Base-by-base conservation (phyloP, 2,888 invertebrate species). In the Synergus japonicus region DNA sequence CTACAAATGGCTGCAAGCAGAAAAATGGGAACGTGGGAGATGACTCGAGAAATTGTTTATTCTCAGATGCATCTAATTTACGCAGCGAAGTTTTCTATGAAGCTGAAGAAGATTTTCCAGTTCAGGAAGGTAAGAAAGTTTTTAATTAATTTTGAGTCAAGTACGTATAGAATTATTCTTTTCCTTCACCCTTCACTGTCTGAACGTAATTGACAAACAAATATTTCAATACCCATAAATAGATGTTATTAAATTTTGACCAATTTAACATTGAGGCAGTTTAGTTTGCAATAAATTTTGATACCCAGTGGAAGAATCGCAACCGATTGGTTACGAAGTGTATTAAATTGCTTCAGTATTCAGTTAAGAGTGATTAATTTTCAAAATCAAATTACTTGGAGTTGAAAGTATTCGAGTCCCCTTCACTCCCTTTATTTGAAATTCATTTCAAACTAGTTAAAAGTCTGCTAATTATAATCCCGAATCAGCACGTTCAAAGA, bases 31-130 rank as follows among this genome's bases (percentile, higher is more conserved):
- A 60, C 41, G 29, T 76, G 9, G 46, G 29, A 15, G 54, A 76
- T 9, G 63, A 43, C 29, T 63, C 41, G 44, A 63, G 60, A 60
- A 63, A 63, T 63, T 63, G 13, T 63, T 81, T 54, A 8, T 63
- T 76, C 69, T 81, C 79, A 73, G 41, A 78, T 29, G 54, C 54
- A 60, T 79, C 46, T n/a, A 78, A 79, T 79, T 79, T 80, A 18
- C 79, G 78, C 76, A 82, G 78, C 77, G 84, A 85, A 54, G 76
- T 79, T 41, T 83, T 85, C 77, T 83, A 82, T 82, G 83, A 84
- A 49, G 79, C 81, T 37, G 69, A 82, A 29, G 84, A 82, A 54
- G 78, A 78, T 79, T 78, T 69, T 58, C 49, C 73, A 54, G 37
- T 15, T n/a, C 4, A 8, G 65, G 41, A 73, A 18, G 49, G 54